These are phyloP conservation scores for Leptinotarsa defecta DNA, from an alignment of 1,140 invertebrate genomes.

Conservation along the genomic window DNA sequence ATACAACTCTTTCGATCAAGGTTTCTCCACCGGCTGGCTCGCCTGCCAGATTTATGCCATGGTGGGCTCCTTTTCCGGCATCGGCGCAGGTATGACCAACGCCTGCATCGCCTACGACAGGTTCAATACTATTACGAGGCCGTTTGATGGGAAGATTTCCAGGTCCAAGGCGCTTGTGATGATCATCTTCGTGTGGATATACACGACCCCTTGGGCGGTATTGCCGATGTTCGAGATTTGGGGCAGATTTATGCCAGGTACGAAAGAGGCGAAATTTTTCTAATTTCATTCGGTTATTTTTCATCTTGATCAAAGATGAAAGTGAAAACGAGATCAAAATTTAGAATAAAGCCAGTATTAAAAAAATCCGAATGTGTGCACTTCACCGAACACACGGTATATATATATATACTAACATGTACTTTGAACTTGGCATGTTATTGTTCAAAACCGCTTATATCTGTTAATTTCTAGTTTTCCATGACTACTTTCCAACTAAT, in stretches of 20 bases:
- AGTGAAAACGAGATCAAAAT: too few relatives aligned
- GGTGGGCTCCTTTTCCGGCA: slow-evolving; percentile 78
- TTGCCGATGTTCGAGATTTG: slow-evolving; percentile 78
- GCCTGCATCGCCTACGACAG: slow-evolving; percentile 27
- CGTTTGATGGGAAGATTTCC: slow-evolving; percentile 79
- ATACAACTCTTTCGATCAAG: slow-evolving; percentile 80
- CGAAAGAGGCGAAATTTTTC: not conserved
- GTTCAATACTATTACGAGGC: slow-evolving; percentile 79
- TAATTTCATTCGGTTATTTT: not conserved
- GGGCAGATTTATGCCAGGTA: slow-evolving; percentile 80
- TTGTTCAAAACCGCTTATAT: too few relatives aligned
- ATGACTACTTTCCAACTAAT: too few relatives aligned
- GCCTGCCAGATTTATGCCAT: slow-evolving; percentile 80
- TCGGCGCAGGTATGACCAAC: slow-evolving; percentile 66
- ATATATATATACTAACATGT: too few relatives aligned
- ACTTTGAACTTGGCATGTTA: too few relatives aligned
- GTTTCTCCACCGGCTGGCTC: slow-evolving; percentile 71
- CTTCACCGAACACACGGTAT: too few relatives aligned
- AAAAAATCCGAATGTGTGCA: too few relatives aligned
- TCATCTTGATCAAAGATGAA: too few relatives aligned
- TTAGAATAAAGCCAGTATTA: too few relatives aligned
- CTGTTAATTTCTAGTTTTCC: too few relatives aligned
- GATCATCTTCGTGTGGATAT: slow-evolving; percentile 74
- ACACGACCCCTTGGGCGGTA: slow-evolving; percentile 78
- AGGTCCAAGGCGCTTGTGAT: slow-evolving; percentile 75